Percentiles rank a stretch among this genome's conserved stretches.
These are phyloP conservation scores for Syngnathus scovelli DNA, from an alignment of 2,113 vertebrate species.

Conservation along the genomic window DNA sequence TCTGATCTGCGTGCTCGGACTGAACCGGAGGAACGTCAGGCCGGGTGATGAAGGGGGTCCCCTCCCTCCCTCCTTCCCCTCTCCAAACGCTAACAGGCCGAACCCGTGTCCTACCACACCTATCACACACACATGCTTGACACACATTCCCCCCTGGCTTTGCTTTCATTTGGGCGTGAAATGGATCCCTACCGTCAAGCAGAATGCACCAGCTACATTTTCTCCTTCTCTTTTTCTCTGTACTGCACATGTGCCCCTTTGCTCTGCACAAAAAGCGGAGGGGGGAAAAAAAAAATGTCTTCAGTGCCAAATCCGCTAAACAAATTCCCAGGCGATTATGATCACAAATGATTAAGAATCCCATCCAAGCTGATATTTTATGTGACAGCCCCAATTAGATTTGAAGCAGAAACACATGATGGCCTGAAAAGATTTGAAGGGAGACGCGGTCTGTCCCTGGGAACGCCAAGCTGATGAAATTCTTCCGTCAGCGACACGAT, in stretches of 20 bases:
- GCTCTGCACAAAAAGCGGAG: constrained; percentile 30
- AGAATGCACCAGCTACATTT: constrained; percentile 60
- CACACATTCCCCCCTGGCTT: constrained; percentile 60
- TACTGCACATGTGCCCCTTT: constrained; percentile 50
- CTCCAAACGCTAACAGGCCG: constrained; percentile 57
- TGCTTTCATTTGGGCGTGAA: constrained; percentile 70
- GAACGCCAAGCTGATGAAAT: constrained; percentile 69
- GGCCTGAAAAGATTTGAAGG: constrained; percentile 61
- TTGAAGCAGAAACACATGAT: constrained; percentile 74
- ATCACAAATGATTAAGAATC: constrained; percentile 65
- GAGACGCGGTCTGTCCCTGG: constrained; percentile 65
- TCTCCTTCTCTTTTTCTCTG: constrained; percentile 45
- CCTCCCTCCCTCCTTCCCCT: constrained; percentile 33
- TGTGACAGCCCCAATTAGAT: constrained; percentile 59
- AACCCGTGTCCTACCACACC: constrained; percentile 65
- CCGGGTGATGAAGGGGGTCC: constrained; percentile 42
- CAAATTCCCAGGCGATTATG: constrained; percentile 60
- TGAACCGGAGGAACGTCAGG: constrained; percentile 32
- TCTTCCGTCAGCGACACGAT: constrained; percentile 47
- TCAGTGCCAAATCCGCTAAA: constrained; percentile 35
- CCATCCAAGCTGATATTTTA: constrained; percentile 67
- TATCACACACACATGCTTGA: constrained; percentile 52
- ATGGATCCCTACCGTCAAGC: constrained; percentile 66
- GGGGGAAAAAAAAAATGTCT: constrained; percentile 24
- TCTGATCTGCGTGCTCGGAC: constrained; percentile 36